Evolutionary conservation across 1,140 invertebrate species (phyloP).

Genomic region (Pseudachorutes palmiensis): DNA sequence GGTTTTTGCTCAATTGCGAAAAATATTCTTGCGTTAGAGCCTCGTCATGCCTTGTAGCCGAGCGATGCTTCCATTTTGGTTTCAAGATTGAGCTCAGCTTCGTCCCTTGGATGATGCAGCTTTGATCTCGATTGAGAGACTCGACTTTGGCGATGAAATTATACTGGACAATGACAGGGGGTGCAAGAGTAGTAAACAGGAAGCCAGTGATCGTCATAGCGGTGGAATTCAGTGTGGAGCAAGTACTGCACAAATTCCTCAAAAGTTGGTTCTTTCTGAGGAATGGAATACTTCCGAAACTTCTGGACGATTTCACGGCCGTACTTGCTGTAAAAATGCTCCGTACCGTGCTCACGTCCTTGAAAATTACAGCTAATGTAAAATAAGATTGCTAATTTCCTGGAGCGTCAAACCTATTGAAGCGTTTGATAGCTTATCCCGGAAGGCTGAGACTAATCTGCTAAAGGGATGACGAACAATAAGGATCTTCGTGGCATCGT

Average conservation of each 20-base stretch:
- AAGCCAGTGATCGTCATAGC: slow-evolving; percentile 60
- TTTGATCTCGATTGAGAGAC: slow-evolving; percentile 56
- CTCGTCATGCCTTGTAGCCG: neutral
- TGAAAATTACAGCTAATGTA: neutral
- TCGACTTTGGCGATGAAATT: slow-evolving; percentile 57
- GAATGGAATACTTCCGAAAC: slow-evolving; percentile 42
- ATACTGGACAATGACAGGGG: slow-evolving; percentile 62
- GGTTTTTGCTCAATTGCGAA: slow-evolving; percentile 50
- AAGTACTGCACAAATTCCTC: slow-evolving; percentile 55
- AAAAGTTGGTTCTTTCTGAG: slow-evolving; percentile 55
- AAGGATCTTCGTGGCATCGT: slow-evolving; percentile 46
- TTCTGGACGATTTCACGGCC: slow-evolving; percentile 51
- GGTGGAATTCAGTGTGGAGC: slow-evolving; percentile 39
- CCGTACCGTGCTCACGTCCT: slow-evolving; percentile 45
- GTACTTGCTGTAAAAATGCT: slow-evolving; percentile 53
- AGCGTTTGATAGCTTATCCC: slow-evolving; percentile 54
- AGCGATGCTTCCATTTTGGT: slow-evolving; percentile 45
- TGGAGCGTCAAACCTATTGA: slow-evolving; percentile 39
- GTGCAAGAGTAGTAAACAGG: slow-evolving; percentile 63
- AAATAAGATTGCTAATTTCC: neutral
- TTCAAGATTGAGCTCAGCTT: slow-evolving; percentile 49
- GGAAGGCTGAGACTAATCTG: slow-evolving; percentile 54
- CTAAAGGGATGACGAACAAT: slow-evolving; percentile 58
- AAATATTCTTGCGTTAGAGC: slow-evolving; percentile 51
- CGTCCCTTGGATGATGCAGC: slow-evolving; percentile 55